phyloP scores from a whole-genome alignment of 1,140 invertebrate genomes.

The Augochlora pura region DNA sequence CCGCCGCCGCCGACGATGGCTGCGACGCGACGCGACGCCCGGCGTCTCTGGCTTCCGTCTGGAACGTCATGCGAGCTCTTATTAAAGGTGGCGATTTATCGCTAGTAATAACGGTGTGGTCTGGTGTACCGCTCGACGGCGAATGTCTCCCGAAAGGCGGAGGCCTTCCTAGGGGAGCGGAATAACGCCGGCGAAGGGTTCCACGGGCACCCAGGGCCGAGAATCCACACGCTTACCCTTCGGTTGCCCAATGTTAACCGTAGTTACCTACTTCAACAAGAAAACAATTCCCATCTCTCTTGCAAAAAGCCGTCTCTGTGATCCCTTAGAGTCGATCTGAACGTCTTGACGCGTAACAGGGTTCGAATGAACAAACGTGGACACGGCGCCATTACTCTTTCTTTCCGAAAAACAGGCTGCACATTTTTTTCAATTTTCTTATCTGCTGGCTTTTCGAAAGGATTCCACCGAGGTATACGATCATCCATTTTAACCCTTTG shows the following conservation, averaged over 20 bases:
- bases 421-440: too few relatives aligned
- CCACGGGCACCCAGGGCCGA: not conserved
- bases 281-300: too few relatives aligned
- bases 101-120: conserved; percentile 79
- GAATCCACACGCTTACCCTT: not conserved
- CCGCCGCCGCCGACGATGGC: conserved; percentile 9
- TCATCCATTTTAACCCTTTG: too few relatives aligned
- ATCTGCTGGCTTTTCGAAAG: too few relatives aligned
- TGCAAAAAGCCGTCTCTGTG: too few relatives aligned
- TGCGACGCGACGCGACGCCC: conserved; percentile 5
- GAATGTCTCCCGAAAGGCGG: conserved; percentile 63
- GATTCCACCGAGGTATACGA: too few relatives aligned
- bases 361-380: too few relatives aligned
- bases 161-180: conserved; percentile 29
- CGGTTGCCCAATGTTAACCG: not conserved
- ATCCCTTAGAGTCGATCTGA: too few relatives aligned
- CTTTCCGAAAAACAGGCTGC: too few relatives aligned
- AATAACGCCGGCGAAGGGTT: conserved; percentile 20
- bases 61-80: conserved; percentile 72
- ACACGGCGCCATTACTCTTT: too few relatives aligned
- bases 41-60: conserved; percentile 60
- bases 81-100: conserved; percentile 80
- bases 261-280: too few relatives aligned
- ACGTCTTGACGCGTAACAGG: too few relatives aligned
- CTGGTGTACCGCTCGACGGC: conserved; percentile 67